Base-by-base conservation (phyloP, 1,140 invertebrate genomes). In the Sitobion miscanthi region DNA sequence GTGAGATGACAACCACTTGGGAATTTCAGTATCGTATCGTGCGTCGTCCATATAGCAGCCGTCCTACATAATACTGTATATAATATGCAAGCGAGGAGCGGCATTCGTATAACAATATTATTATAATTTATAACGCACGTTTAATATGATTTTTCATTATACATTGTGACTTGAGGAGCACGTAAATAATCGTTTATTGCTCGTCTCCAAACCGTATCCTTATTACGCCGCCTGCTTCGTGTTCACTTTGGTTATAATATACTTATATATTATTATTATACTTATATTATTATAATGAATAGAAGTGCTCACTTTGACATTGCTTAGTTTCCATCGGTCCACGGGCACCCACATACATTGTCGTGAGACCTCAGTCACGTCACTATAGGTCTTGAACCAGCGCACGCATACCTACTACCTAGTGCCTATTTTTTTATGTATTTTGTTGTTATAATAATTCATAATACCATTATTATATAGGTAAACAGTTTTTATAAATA, bases 101-200 rank as follows among this genome's bases (percentile, higher is more conserved):
- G 62, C 62, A 87, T 85, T 42, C 25, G 23, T 47, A 86, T 25
- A 30, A 86, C 45, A 47, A 23, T 86, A 23, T 83, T 38, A n/a
- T 62, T 30, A 62, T 77, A n/a, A 77, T 35, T 35, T 42, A 85
- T 30, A 85, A 85, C 21, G 42, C 85, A 86, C 45, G 45, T n/a
- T 47, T 47, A 86, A 47, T 86, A 47, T 86, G 25, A 86, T 47
- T 47, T 45, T 47, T 86, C 85, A 30, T 47, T 47, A 42, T 47
- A 47, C 42, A 47, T 85, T 85, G 23, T 85, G 38, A 85, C 23
- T 85, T 45, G 83, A 45, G 23, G 4, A 42, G 21, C 83, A 83
- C 82, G 82, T 83, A 83, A 87, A 87, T 87, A 88, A 52, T 88
- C 86, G 47, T 88, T 88, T 88, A 88, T 11, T 21, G 86, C 47